These are phyloP conservation scores for Philopedon plagiatum DNA, from an alignment of 2,888 invertebrate species.

Conservation along the genomic window DNA sequence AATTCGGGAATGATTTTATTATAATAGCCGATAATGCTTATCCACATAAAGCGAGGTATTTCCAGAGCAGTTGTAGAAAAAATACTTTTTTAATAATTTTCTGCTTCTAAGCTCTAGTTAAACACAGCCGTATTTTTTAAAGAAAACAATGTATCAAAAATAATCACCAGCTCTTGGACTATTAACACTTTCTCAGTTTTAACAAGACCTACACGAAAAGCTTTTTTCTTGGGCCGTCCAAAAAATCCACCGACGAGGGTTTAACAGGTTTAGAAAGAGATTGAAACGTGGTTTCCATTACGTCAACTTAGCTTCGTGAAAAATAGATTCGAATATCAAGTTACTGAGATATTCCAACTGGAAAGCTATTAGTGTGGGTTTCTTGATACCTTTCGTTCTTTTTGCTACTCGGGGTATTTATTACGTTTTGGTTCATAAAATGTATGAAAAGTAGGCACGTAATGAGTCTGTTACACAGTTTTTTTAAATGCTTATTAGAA, in stretches of 20 bases:
- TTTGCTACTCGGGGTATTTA: background rate
- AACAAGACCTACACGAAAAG: background rate
- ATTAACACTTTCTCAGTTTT: background rate
- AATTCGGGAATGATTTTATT: too few relatives aligned
- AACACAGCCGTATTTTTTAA: too few relatives aligned
- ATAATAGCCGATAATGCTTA: too few relatives aligned
- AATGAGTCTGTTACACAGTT: too few relatives aligned
- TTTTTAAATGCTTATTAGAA: too few relatives aligned
- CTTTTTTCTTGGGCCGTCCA: background rate
- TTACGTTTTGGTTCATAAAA: too few relatives aligned
- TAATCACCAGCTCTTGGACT: background rate
- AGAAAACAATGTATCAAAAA: background rate
- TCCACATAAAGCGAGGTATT: too few relatives aligned
- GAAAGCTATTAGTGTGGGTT: slow-evolving; percentile 4
- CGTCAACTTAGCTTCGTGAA: slow-evolving; percentile 16
- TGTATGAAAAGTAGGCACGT: too few relatives aligned
- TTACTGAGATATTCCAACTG: slow-evolving; percentile 1
- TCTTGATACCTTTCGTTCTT: background rate
- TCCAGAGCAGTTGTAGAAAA: too few relatives aligned
- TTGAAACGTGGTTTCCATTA: slow-evolving; percentile 3
- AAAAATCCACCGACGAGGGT: slow-evolving; percentile 4
- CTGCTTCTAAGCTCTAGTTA: too few relatives aligned
- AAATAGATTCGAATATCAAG: slow-evolving; percentile 9
- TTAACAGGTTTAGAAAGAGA: slow-evolving; percentile 6
- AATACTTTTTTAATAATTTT: too few relatives aligned